Percentiles rank a stretch among this genome's conserved stretches.
Conservation (phyloP, 2,797 vertebrate genomes). For the Melanotaenia maccullochi region DNA sequence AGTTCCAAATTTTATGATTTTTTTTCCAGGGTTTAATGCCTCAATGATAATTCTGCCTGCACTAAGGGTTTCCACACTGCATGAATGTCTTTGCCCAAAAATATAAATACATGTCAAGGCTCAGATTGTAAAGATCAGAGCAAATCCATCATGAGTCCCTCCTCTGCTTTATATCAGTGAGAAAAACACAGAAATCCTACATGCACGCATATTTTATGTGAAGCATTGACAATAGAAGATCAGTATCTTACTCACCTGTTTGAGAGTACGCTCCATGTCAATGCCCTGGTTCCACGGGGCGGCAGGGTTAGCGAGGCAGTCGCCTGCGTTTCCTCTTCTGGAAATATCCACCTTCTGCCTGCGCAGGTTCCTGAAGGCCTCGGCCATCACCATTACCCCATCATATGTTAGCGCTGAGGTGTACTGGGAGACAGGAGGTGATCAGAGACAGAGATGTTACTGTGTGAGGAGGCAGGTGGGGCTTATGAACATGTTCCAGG, state of each 20-base stretch:
- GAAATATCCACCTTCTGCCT: conserved; percentile 95
- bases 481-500: background rate
- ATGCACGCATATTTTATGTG: background rate
- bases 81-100: background rate
- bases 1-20: conserved; percentile 3
- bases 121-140: conserved; percentile 12
- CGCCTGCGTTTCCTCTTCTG: conserved; percentile 92
- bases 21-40: background rate
- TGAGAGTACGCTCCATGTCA: conserved; percentile 95
- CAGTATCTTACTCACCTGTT: conserved; percentile 83
- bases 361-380: conserved; percentile 93
- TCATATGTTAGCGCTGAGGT: conserved; percentile 95
- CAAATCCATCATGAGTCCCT: background rate
- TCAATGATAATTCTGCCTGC: background rate
- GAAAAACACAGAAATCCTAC: background rate
- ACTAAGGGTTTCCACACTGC: background rate
- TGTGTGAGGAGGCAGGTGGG: background rate
- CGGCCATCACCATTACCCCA: conserved; percentile 96
- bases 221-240: background rate
- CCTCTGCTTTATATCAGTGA: background rate
- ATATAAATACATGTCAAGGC: background rate
- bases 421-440: conserved; percentile 81
- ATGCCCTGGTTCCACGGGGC: conserved; percentile 96
- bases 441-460: background rate
- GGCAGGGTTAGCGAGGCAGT: conserved; percentile 83